Evolutionary conservation across 2,888 invertebrate species (phyloP).

Genomic region (Glyphotaelius pellucidus): DNA sequence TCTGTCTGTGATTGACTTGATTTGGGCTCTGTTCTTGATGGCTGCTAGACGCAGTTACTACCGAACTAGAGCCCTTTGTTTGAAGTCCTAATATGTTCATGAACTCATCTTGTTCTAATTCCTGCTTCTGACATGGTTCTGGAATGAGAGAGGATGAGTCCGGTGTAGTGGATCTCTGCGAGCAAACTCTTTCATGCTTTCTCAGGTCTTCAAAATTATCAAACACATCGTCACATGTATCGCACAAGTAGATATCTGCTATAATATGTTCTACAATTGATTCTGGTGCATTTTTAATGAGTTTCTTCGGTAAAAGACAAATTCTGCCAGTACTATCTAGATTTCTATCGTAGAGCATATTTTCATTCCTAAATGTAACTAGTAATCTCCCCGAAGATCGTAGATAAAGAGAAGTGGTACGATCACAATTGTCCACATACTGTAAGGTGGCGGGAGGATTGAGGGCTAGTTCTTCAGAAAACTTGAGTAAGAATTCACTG

Average conservation of each 20-base stretch:
- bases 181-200: conserved; percentile 75
- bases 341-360: conserved; percentile 77
- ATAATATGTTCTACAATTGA: conserved; percentile 77
- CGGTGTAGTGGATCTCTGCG: conserved; percentile 66
- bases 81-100: conserved; percentile 73
- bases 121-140: conserved; percentile 53
- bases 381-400: conserved; percentile 81
- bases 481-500: conserved; percentile 83
- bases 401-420: conserved; percentile 84
- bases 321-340: conserved; percentile 69
- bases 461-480: conserved; percentile 83
- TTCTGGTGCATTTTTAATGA: conserved; percentile 70
- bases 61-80: conserved; percentile 67
- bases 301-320: conserved; percentile 73
- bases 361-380: conserved; percentile 87
- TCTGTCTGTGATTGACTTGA: conserved; percentile 69
- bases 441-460: conserved; percentile 81
- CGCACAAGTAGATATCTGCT: conserved; percentile 85
- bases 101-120: conserved; percentile 69
- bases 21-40: conserved; percentile 66
- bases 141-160: conserved; percentile 28
- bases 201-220: conserved; percentile 74
- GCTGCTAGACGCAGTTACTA: conserved; percentile 60
- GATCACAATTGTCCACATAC: conserved; percentile 85
- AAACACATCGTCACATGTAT: conserved; percentile 86